A percentile compares a stretch with the other conserved stretches of the same genome.
phyloP scores from a whole-genome alignment of 2,113 vertebrate species.

The Nicator chloris region DNA sequence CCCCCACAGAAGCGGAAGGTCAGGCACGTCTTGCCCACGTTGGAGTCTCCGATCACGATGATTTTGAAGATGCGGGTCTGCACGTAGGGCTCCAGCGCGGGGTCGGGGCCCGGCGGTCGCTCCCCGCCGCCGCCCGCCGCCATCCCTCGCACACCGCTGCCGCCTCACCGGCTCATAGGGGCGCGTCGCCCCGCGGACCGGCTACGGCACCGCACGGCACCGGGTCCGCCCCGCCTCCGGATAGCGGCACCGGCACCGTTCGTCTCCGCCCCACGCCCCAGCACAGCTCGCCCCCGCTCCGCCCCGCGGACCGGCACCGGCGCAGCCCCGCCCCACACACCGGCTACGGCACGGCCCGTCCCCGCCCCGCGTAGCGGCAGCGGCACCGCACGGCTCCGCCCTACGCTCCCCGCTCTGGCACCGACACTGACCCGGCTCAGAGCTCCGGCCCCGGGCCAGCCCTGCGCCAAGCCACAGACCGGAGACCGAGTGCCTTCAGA shows the following conservation, averaged over 20 bases:
- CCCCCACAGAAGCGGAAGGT: slow-evolving; percentile 97
- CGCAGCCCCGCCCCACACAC: background rate
- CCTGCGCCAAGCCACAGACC: background rate
- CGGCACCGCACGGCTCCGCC: background rate
- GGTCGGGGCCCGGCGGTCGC: slow-evolving; percentile 69
- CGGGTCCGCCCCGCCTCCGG: no score
- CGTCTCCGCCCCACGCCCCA: background rate
- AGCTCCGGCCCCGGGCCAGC: background rate
- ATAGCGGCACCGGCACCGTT: background rate
- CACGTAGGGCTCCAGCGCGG: slow-evolving; percentile 88
- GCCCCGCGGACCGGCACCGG: background rate
- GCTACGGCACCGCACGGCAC: background rate
- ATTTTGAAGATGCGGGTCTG: slow-evolving; percentile 97
- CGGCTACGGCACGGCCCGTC: background rate
- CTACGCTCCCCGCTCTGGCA: background rate
- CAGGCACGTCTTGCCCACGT: slow-evolving; percentile 96
- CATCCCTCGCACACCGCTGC: background rate
- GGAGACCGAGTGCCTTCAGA: background rate
- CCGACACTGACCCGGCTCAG: background rate
- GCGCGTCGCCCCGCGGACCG: background rate
- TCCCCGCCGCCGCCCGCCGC: background rate
- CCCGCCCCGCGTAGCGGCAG: background rate
- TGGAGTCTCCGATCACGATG: slow-evolving; percentile 96
- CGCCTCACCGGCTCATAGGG: background rate
- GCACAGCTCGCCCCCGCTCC: background rate